Evolutionary conservation across 2,888 invertebrate genomes (phyloP).

Genomic region (Anthrax anthrax): DNA sequence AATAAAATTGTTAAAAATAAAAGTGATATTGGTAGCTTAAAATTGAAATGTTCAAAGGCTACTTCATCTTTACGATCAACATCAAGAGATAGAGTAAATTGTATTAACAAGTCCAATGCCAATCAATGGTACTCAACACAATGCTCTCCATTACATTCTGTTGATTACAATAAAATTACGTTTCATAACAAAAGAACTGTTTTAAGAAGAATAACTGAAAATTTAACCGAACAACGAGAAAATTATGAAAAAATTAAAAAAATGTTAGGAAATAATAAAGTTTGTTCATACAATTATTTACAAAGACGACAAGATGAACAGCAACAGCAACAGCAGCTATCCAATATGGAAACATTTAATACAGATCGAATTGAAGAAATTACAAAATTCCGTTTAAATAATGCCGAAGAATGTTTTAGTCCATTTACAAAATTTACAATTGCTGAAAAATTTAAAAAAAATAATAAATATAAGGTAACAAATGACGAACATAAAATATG

Average conservation of each 20-base stretch:
- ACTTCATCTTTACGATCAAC: not conserved
- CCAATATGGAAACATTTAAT: not conserved
- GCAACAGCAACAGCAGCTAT: too few species aligned
- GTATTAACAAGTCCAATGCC: not conserved
- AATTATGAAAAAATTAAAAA: conserved; percentile 1
- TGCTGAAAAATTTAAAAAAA: not conserved
- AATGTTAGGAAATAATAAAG: not conserved
- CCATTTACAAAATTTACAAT: not conserved
- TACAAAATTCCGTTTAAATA: conserved; percentile 3
- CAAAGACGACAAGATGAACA: too few species aligned
- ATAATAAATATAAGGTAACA: not conserved
- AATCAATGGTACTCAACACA: conserved; percentile 1
- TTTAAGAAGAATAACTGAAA: not conserved
- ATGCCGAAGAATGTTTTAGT: conserved; percentile 4
- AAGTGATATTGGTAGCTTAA: not conserved
- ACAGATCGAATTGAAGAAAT: not conserved
- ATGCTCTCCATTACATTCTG: too few species aligned
- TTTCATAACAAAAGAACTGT: not conserved
- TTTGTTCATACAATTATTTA: too few species aligned
- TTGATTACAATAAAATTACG: not conserved
- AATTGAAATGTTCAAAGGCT: not conserved
- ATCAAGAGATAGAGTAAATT: not conserved
- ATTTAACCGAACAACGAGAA: not conserved
- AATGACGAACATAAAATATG: not conserved
- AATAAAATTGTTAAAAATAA: not conserved